These are phyloP conservation scores for Gobio gobio DNA, from an alignment of 2,113 vertebrate genomes.

Conservation along the genomic window DNA sequence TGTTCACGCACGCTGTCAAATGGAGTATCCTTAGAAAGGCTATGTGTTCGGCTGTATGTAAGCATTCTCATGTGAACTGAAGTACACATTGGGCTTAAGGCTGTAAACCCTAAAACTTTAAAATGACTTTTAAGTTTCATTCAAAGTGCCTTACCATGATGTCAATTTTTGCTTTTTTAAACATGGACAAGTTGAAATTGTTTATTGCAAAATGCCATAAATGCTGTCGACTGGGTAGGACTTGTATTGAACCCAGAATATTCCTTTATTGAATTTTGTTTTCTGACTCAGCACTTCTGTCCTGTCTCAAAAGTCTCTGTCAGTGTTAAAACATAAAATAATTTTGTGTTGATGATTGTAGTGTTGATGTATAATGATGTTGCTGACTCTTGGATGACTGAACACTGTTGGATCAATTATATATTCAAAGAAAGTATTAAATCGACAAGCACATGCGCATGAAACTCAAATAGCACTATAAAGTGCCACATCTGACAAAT, in stretches of 20 bases:
- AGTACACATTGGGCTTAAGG: neutral
- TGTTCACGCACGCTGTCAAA: neutral
- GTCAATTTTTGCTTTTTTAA: neutral
- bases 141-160: neutral
- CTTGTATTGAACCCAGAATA: neutral
- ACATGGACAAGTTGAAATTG: neutral
- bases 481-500: neutral
- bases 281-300: conserved; percentile 42
- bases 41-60: neutral
- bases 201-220: neutral
- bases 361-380: conserved; percentile 45
- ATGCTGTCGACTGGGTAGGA: neutral
- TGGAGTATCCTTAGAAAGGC: too few relatives aligned
- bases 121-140: too few relatives aligned
- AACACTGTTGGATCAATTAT: conserved; percentile 8
- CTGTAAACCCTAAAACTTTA: neutral
- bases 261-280: neutral
- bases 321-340: conserved; percentile 21
- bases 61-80: neutral
- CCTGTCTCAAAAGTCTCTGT: conserved; percentile 20
- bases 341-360: conserved; percentile 32
- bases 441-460: neutral
- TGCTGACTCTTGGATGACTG: conserved; percentile 40
- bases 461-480: conserved; percentile 21
- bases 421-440: conserved; percentile 16